Base-by-base conservation (phyloP, 1,140 invertebrate genomes). In the Dendrolimus punctatus region DNA sequence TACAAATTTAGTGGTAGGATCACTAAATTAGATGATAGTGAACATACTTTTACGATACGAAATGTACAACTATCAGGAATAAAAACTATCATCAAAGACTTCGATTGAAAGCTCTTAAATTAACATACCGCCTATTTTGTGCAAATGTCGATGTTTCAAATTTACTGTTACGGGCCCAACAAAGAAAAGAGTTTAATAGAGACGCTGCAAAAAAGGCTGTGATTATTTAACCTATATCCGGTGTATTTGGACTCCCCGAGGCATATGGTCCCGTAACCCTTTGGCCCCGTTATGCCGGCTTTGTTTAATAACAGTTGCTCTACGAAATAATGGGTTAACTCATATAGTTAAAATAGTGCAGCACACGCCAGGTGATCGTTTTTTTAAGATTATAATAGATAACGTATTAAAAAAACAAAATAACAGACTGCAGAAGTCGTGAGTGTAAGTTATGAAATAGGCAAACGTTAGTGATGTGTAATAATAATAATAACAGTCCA, bases 201-300 rank as follows among this genome's bases (percentile, higher is more conserved):
- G 53, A 71, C 73, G 73, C 77, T 66, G 65, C 61, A 72, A 76
- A 77, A 85, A 82, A 75, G 57, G 57, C 76, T 67, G 71, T 83
- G 83, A 86, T 86, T 86, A 82, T 57, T 81, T 84, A 83, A 84
- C 80, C 83, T 75, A 77, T 84, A 86, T 84, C 83, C 83, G 74
- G 66, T 23, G 23, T 68, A 72, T 69, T 71, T 72, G 66, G 68
- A 71, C 58, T 68, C 59, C 40, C 40, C 48, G 60, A 42, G 55
- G 60, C 83, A 86, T 84, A 81, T 86, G 79, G 71, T 64, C 71
- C 46, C 62, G 47, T 85, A 86, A 86, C 83, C 83, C 83, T 86
- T 86, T 86, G 77, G 76, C 79, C 82, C 80, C 80, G 80, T 84
- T 85, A 85, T 75, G 59, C 56, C 52, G 55, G 57, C 60, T 69